A percentile compares a stretch with the other conserved stretches of the same genome.
Conservation (phyloP, 2,888 invertebrate species). For the Gortyna flavago region DNA sequence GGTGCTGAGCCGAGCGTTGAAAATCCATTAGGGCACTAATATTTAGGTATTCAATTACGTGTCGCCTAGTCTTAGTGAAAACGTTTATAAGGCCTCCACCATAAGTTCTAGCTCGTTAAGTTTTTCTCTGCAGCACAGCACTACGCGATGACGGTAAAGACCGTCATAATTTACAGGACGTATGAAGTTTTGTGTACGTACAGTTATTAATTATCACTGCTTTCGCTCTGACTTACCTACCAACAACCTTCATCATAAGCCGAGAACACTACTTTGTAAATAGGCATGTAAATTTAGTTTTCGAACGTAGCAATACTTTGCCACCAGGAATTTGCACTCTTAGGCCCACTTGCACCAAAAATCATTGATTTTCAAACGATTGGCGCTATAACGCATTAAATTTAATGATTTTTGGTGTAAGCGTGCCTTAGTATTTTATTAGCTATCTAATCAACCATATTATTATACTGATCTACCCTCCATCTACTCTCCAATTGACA, state of each 20-base stretch:
- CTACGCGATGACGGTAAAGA: neutral
- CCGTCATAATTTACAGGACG: neutral
- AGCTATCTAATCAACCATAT: neutral
- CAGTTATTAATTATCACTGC: conserved; percentile 3
- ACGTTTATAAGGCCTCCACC: too few relatives aligned
- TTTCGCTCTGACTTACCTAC: neutral
- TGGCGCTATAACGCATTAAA: neutral
- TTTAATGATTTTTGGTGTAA: too few relatives aligned
- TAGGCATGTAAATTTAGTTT: neutral
- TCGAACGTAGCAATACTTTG: neutral
- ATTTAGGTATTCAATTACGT: neutral
- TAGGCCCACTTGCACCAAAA: neutral
- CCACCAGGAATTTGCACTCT: neutral
- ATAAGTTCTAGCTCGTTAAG: neutral
- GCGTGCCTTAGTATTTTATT: neutral
- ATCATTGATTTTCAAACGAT: neutral
- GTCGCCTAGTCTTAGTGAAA: neutral
- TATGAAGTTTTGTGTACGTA: neutral
- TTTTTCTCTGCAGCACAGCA: neutral
- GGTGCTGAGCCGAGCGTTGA: neutral
- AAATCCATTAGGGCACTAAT: neutral
- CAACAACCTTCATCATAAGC: neutral
- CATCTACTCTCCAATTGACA: neutral
- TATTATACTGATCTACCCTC: neutral
- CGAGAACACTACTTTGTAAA: neutral